phyloP scores from a whole-genome alignment of 2,888 invertebrate species.

The Tromatobia lineatoria region DNA sequence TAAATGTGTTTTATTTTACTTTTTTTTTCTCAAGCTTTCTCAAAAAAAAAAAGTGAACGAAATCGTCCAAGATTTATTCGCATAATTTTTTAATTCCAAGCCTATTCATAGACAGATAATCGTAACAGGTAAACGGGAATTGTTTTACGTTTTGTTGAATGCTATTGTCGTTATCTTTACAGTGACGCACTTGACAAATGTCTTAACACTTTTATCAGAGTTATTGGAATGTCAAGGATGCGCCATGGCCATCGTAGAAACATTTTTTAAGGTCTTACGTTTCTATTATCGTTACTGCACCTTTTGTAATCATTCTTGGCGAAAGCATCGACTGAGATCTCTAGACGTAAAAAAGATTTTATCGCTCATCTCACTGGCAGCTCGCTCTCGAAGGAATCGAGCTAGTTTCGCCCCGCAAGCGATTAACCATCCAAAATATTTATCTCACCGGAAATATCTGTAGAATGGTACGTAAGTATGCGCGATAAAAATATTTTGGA shows the following conservation, averaged over 20 bases:
- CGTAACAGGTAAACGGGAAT: not conserved
- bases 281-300: not conserved
- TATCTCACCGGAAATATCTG: conserved; percentile 19
- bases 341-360: conserved; percentile 8
- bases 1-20: no score
- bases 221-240: conserved; percentile 23
- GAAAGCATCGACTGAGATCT: conserved; percentile 8
- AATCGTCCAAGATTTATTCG: not conserved
- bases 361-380: not conserved
- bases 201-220: conserved; percentile 7
- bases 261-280: not conserved
- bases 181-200: not conserved
- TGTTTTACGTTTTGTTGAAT: not conserved
- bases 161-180: not conserved
- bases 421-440: conserved; percentile 8
- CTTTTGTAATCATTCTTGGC: conserved; percentile 2
- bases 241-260: conserved; percentile 1
- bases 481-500: not conserved
- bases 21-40: no score
- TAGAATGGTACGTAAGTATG: not conserved
- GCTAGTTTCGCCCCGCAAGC: not conserved
- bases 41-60: not conserved
- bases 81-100: not conserved
- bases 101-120: not conserved
- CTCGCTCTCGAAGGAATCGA: not conserved